Evolutionary conservation across 2,888 invertebrate genomes (phyloP), one percentile per base, ranked within the genome.

Genomic region (Pocota personata): DNA sequence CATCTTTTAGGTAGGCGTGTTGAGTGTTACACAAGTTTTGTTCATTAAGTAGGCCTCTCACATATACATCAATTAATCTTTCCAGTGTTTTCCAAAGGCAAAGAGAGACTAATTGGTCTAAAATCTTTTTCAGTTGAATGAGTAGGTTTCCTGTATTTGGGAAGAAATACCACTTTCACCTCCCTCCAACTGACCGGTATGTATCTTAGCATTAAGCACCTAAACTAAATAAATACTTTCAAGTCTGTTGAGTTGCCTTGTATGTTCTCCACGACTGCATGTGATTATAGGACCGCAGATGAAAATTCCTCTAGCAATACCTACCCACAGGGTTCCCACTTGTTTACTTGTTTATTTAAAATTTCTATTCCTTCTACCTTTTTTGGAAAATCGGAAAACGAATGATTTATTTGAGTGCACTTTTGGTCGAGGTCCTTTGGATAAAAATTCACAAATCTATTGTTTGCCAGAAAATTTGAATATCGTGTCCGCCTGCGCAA

Each of bases 401-500:
- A 66, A 35, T n/a, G 66, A 66, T 50, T 67, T 67, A 52, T 67
- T 52, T 52, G 24, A 10, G 30, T 8, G 62, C 14, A 73, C 21
- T 21, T 40, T 52, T 27, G 12, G 6, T 35, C 19, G 62, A 32
- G 24, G 37, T 60, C 72, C 72, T 62, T 55, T 16, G 37, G 37
- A 14, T 16, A 16, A 37, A 40, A 52, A n/a, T n/a, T n/a, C n/a
- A n/a, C n/a, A n/a, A n/a, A 14, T 10, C 66, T 37, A 52, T 67
- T 69, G 52, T 69, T 55, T 43, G 40, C n/a, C 27, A 55, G 7
- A 55, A n/a, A 69, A 71, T 71, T 71, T 58, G 46, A 71, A 71
- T 58, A 71, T 58, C 55, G 14, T 43, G 55, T 43, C 8, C 30
- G 27, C 40, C 43, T 43, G 46, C 75, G 37, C 46, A 66, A 16